Evolutionary conservation across 2,888 invertebrate species (phyloP).

Genomic region (Yponomeuta sedellus): DNA sequence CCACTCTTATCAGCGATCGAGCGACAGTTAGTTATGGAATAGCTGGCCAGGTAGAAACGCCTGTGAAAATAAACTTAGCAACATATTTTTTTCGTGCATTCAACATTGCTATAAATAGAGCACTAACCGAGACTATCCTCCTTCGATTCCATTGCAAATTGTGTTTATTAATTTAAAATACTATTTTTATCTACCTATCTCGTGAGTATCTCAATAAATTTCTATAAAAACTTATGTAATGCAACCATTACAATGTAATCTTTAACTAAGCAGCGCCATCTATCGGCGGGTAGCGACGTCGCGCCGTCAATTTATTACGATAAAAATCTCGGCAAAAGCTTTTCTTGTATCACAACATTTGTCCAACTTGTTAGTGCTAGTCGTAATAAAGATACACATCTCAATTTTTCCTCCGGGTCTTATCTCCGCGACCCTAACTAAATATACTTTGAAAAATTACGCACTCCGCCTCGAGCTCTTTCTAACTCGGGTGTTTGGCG

Average conservation of each 20-base stretch:
- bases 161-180: too few relatives aligned
- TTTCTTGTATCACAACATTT: slow-evolving; percentile 1
- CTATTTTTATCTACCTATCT: too few relatives aligned
- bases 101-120: background rate
- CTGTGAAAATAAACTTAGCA: slow-evolving; percentile 17
- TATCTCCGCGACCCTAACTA: slow-evolving; percentile 24
- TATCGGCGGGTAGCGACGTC: slow-evolving; percentile 16
- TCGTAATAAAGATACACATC: slow-evolving; percentile 33
- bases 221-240: too few relatives aligned
- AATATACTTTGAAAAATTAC: slow-evolving; percentile 34
- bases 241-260: too few relatives aligned
- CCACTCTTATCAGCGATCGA: too few relatives aligned
- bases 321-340: background rate
- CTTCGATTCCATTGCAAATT: too few relatives aligned
- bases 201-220: too few relatives aligned
- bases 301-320: background rate
- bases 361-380: slow-evolving; percentile 1
- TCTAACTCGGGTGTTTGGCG: slow-evolving; percentile 12
- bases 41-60: slow-evolving; percentile 4
- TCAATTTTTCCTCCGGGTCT: slow-evolving; percentile 18
- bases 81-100: background rate
- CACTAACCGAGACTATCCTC: background rate
- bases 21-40: too few relatives aligned
- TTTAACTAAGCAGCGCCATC: slow-evolving; percentile 20
- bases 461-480: slow-evolving; percentile 16